A percentile compares a stretch with the other conserved stretches of the same genome.
These are phyloP conservation scores for Sarcophaga rosellei DNA, from an alignment of 2,888 invertebrate species.

Conservation along the genomic window DNA sequence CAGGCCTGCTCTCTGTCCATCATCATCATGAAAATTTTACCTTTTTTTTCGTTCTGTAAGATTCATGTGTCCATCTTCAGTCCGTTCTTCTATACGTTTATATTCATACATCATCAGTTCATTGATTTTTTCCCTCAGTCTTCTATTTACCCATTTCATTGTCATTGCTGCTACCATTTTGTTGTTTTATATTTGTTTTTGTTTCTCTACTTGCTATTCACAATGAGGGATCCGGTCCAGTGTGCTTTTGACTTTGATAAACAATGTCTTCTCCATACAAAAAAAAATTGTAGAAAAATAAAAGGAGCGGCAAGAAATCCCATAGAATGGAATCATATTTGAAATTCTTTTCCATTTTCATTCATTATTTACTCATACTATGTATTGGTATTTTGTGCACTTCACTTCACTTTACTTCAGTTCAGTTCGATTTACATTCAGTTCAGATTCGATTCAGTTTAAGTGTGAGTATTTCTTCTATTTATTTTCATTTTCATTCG, in stretches of 20 bases:
- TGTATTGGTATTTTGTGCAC: neutral
- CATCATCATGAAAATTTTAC: too few relatives aligned
- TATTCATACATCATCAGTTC: slow-evolving; percentile 46
- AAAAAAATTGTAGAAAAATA: neutral
- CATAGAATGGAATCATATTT: neutral
- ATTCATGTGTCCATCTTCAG: neutral
- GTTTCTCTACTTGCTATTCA: neutral
- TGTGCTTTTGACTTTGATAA: slow-evolving; percentile 48
- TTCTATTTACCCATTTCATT: neutral
- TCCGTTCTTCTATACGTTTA: neutral
- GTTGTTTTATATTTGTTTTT: neutral
- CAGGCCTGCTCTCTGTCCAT: too few relatives aligned
- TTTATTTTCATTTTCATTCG: neutral
- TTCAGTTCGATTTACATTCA: neutral
- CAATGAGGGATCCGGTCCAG: slow-evolving; percentile 15
- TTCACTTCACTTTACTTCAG: neutral
- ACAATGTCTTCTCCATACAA: slow-evolving; percentile 30
- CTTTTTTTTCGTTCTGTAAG: neutral
- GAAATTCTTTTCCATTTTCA: slow-evolving; percentile 36
- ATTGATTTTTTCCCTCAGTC: slow-evolving; percentile 32
- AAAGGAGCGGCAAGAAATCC: neutral
- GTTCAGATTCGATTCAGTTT: neutral
- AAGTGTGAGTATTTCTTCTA: neutral
- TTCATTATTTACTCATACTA: slow-evolving; percentile 25
- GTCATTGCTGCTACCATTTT: neutral